These are phyloP conservation scores for Diabrotica balteata DNA, from an alignment of 2,888 invertebrate species.

Conservation along the genomic window DNA sequence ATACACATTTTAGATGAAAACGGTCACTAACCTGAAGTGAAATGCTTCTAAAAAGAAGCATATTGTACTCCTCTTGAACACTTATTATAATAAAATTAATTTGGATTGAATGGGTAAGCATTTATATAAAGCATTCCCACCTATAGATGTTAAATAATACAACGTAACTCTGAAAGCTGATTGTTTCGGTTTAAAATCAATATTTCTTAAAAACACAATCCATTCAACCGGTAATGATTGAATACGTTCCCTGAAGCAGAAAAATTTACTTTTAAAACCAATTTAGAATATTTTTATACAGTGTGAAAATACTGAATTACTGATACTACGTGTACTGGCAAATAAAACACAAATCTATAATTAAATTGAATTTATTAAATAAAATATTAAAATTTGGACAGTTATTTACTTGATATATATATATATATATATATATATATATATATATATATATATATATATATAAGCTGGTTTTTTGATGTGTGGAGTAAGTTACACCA, in stretches of 20 bases:
- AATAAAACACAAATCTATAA: too few species aligned
- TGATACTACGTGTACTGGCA: too few species aligned
- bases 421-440: too few species aligned
- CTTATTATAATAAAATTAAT: constrained; percentile 48
- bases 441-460: too few species aligned
- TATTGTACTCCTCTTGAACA: constrained; percentile 42
- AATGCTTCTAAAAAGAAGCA: constrained; percentile 55
- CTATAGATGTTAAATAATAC: constrained; percentile 42
- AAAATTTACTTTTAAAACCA: constrained; percentile 44
- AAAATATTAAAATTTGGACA: too few species aligned
- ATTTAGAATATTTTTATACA: constrained; percentile 30
- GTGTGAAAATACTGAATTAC: too few species aligned
- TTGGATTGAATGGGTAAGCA: constrained; percentile 48
- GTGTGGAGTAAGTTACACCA: too few species aligned
- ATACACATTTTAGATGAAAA: constrained; percentile 11
- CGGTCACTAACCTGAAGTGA: constrained; percentile 52
- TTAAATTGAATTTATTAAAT: too few species aligned
- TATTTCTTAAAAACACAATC: constrained; percentile 53
- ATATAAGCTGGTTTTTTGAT: too few species aligned
- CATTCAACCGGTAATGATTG: constrained; percentile 55
- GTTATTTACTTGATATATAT: too few species aligned
- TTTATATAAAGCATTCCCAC: constrained; percentile 57
- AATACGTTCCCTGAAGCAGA: constrained; percentile 51
- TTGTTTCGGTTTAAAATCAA: constrained; percentile 51
- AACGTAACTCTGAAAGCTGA: constrained; percentile 52